Percentiles rank a stretch among this genome's conserved stretches.
These are phyloP conservation scores for Tangara arthus DNA, from an alignment of 2,797 vertebrate genomes.

Conservation along the genomic window DNA sequence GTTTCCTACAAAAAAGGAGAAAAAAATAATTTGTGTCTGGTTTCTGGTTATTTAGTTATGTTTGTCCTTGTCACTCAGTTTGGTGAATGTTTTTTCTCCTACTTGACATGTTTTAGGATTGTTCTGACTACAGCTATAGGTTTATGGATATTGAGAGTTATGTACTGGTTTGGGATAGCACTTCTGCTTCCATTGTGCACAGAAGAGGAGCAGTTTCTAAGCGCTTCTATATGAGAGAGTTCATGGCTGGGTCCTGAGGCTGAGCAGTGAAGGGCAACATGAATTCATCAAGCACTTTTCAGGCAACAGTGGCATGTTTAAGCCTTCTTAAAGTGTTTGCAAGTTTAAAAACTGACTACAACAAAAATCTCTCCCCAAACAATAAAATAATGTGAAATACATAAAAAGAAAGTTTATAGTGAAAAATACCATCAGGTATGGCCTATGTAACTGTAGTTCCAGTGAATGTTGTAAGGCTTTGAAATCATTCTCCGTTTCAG, in stretches of 20 bases:
- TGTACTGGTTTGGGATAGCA: neutral
- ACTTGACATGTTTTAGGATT: neutral
- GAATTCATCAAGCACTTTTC: neutral
- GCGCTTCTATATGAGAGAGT: neutral
- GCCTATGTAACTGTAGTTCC: neutral
- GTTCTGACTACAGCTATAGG: neutral
- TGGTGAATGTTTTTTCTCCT: neutral
- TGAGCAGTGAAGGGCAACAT: neutral
- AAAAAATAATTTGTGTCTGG: accelerated
- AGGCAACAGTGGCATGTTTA: neutral
- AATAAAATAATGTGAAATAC: neutral
- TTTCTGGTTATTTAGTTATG: neutral
- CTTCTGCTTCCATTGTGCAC: neutral
- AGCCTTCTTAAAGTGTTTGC: neutral
- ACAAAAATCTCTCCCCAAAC: neutral
- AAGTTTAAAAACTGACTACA: neutral
- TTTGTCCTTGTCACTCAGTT: neutral
- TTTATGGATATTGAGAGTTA: neutral
- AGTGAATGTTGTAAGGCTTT: neutral
- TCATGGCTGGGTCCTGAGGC: neutral
- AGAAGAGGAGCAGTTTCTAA: neutral
- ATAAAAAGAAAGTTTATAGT: neutral
- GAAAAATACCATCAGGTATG: neutral
- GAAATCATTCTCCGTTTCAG: neutral
- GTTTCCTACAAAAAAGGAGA: neutral